These are phyloP conservation scores for Rhopalosiphum nymphaeae DNA, from an alignment of 2,888 invertebrate species.

Conservation along the genomic window DNA sequence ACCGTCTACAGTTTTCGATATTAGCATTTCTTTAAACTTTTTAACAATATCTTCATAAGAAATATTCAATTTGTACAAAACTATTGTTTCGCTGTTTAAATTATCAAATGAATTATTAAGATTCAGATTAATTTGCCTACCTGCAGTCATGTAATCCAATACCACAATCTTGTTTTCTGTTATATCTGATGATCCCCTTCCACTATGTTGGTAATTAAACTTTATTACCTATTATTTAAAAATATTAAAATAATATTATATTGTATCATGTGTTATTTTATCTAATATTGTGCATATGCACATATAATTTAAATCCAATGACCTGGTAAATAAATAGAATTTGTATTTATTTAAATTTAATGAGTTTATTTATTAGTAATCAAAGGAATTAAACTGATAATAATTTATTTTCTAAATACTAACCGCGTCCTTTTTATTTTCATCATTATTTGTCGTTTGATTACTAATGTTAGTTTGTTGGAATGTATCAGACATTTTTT, in stretches of 20 bases:
- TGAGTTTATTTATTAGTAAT: not conserved
- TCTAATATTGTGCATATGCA: not conserved
- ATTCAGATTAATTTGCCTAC: conserved; percentile 1
- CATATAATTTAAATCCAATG: not conserved
- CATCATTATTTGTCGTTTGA: not conserved
- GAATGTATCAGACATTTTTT: not conserved
- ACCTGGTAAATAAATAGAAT: not conserved
- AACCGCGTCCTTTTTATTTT: not conserved
- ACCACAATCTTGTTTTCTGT: conserved; percentile 1
- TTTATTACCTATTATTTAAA: not conserved
- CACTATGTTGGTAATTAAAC: not conserved
- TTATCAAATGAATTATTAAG: not conserved
- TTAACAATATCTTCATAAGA: not conserved
- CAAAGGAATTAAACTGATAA: not conserved
- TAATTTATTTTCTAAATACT: not conserved
- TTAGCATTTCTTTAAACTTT: not conserved
- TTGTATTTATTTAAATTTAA: not conserved
- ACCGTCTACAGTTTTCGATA: not conserved
- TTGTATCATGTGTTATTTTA: not conserved
- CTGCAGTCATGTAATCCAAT: not conserved
- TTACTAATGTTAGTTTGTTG: not conserved
- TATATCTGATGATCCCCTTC: not conserved
- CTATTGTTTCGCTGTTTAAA: not conserved
- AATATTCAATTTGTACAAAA: not conserved
- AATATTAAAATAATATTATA: not conserved